Conservation (phyloP, 30 jellyfish, hydroid and myxozoan genomes). For the Sanderia malayensis region DNA sequence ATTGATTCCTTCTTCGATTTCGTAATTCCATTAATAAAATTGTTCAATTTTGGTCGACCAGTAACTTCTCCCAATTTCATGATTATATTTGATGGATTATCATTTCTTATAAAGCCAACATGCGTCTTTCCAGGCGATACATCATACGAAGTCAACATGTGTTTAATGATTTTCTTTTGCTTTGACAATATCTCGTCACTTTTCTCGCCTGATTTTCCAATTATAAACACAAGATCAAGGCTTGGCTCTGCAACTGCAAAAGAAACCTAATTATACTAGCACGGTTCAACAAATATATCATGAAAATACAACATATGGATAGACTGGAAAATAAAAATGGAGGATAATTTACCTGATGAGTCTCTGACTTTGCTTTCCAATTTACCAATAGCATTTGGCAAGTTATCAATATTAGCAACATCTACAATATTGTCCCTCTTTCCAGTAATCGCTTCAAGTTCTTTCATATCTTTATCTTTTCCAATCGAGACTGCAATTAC, state of each 20-base stretch:
- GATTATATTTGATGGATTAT: conserved; percentile 33
- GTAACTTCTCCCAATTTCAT: conserved; percentile 57
- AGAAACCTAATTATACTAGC: no score
- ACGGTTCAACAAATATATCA: no score
- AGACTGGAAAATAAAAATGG: not conserved
- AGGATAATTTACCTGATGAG: conserved; percentile 35
- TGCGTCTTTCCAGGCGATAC: conserved; percentile 61
- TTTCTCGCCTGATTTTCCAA: conserved; percentile 65
- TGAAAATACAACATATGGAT: conserved; percentile 6
- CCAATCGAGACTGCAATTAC: conserved; percentile 67
- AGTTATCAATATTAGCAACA: conserved; percentile 32
- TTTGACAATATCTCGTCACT: conserved; percentile 15
- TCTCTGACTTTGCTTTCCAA: conserved; percentile 63
- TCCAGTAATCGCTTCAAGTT: conserved; percentile 37
- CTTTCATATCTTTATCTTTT: conserved; percentile 37
- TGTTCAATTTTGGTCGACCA: not conserved
- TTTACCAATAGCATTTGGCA: conserved; percentile 50
- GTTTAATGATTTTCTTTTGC: conserved; percentile 54
- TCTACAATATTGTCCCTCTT: conserved; percentile 16
- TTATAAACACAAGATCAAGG: conserved; percentile 68
- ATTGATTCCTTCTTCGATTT: not conserved
- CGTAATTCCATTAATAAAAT: conserved; percentile 12
- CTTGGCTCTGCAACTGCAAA: conserved; percentile 29
- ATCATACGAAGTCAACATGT: conserved; percentile 62
- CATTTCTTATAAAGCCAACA: conserved; percentile 63